A percentile compares a stretch with the other conserved stretches of the same genome.
phyloP scores from a whole-genome alignment of 2,797 vertebrate genomes.

The Takifugu ocellatus region DNA sequence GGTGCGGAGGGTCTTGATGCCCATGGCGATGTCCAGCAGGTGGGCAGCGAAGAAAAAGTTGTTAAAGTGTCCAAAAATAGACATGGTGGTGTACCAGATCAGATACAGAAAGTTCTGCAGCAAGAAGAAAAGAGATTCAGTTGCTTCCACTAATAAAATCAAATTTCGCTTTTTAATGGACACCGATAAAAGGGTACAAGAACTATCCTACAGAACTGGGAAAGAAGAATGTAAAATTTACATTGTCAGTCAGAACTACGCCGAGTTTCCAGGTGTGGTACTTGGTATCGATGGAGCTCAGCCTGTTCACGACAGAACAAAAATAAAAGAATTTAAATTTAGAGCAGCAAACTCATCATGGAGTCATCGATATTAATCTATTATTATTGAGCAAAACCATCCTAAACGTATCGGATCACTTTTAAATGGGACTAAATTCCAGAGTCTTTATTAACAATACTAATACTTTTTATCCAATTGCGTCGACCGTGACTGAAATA shows the following conservation, averaged over 20 bases:
- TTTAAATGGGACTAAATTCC: too few relatives aligned
- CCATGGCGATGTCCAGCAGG: slow-evolving; percentile 96
- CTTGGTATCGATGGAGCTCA: slow-evolving; percentile 96
- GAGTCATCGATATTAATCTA: neutral
- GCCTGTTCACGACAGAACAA: slow-evolving; percentile 70
- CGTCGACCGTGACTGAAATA: too few relatives aligned
- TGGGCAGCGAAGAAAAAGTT: slow-evolving; percentile 99
- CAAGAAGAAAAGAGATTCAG: neutral
- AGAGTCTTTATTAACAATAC: too few relatives aligned
- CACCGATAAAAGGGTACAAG: too few relatives aligned
- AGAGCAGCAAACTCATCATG: too few relatives aligned
- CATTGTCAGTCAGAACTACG: slow-evolving; percentile 96
- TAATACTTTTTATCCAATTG: too few relatives aligned
- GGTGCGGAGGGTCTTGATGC: slow-evolving; percentile 93
- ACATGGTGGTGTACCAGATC: slow-evolving; percentile 97
- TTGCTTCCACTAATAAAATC: too few relatives aligned
- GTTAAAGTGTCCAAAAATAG: slow-evolving; percentile 96
- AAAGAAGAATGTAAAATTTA: slow-evolving; percentile 66
- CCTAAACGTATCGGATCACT: too few relatives aligned
- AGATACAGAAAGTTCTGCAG: slow-evolving; percentile 91
- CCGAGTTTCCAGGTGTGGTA: slow-evolving; percentile 98
- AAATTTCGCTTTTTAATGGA: too few relatives aligned
- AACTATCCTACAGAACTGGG: too few relatives aligned
- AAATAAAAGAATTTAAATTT: neutral
- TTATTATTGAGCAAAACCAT: too few relatives aligned